A percentile compares a stretch with the other conserved stretches of the same genome.
These are phyloP conservation scores for Marisa cornuarietis DNA, from an alignment of 1,140 invertebrate genomes.

Conservation along the genomic window DNA sequence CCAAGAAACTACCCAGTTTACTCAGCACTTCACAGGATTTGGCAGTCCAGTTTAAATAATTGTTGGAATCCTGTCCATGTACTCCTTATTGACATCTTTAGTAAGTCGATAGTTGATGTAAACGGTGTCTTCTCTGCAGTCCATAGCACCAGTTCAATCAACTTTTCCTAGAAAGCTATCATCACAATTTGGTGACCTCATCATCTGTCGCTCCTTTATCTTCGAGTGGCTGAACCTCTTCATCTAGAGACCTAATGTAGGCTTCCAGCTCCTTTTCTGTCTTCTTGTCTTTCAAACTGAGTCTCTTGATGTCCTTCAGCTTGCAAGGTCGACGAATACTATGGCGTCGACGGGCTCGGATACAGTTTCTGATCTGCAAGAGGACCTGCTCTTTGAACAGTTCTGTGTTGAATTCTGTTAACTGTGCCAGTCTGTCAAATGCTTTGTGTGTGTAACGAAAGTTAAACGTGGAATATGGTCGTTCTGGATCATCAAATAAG, in stretches of 20 bases:
- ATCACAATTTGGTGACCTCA: no score
- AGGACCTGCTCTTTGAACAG: conserved; percentile 59
- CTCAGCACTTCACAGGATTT: no score
- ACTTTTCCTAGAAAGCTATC: no score
- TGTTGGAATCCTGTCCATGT: no score
- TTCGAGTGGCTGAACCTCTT: conserved; percentile 22
- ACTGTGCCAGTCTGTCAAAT: conserved; percentile 64
- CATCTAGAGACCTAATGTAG: conserved; percentile 44
- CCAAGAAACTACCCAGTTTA: no score
- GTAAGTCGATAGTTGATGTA: no score
- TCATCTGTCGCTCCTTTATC: not conserved
- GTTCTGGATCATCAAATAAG: conserved; percentile 65
- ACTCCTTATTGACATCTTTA: no score
- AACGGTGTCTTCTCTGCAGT: no score
- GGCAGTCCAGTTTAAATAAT: no score
- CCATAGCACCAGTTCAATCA: no score
- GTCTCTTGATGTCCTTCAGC: conserved; percentile 47
- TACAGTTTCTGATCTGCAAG: conserved; percentile 40
- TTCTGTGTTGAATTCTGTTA: conserved; percentile 67
- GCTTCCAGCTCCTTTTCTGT: conserved; percentile 38
- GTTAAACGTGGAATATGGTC: conserved; percentile 67
- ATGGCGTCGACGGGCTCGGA: conserved; percentile 35
- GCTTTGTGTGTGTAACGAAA: conserved; percentile 65
- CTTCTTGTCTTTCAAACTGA: conserved; percentile 34
- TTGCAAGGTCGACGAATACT: conserved; percentile 44